These are phyloP conservation scores for Enteromius treurensis DNA, from an alignment of 2,797 vertebrate species.

Conservation along the genomic window DNA sequence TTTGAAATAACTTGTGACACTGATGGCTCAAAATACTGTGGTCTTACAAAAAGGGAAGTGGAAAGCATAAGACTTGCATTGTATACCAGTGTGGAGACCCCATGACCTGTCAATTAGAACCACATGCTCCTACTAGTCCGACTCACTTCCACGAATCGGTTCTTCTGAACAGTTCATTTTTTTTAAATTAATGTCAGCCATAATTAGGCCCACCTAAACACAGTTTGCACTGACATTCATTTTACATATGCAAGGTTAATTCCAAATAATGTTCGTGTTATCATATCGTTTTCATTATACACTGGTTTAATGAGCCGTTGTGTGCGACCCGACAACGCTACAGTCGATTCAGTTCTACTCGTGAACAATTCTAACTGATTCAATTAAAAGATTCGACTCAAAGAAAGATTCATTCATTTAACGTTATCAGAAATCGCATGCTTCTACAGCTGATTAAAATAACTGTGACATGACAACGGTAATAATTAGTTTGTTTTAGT, in stretches of 20 bases:
- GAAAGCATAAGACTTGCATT: constrained; percentile 23
- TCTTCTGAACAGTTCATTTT: constrained; percentile 17
- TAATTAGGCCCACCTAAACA: not conserved
- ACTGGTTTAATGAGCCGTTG: not conserved
- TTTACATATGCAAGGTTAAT: not conserved
- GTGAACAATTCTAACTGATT: not conserved
- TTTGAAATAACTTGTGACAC: not conserved
- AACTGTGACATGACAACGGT: not conserved
- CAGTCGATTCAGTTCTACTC: not conserved
- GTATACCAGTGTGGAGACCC: not conserved
- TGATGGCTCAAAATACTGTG: not conserved
- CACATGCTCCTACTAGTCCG: constrained; percentile 24
- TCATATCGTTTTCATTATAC: not conserved
- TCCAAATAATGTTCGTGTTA: not conserved
- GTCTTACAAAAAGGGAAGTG: not conserved
- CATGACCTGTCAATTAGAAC: constrained; percentile 45
- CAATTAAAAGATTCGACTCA: not conserved
- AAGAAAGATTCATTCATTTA: not conserved
- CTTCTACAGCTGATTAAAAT: not conserved
- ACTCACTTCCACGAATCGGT: not conserved
- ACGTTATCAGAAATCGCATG: not conserved
- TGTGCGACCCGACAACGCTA: not conserved
- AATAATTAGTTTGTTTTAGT: not conserved
- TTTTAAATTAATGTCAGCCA: not conserved
- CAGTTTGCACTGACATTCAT: not conserved